A percentile compares a stretch with the other conserved stretches of the same genome.
phyloP scores from a whole-genome alignment of 2,113 vertebrate species.

The Oryzias javanicus region DNA sequence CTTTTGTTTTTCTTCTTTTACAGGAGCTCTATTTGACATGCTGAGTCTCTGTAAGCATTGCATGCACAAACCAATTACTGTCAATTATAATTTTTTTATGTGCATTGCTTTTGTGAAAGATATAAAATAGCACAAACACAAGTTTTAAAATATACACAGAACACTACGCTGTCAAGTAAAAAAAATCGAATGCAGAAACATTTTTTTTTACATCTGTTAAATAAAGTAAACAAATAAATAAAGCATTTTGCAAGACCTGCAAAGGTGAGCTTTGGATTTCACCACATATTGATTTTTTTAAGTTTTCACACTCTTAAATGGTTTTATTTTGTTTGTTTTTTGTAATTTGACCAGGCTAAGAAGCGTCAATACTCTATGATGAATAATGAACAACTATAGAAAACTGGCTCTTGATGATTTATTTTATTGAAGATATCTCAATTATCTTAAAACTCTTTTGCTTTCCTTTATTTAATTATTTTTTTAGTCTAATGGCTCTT shows the following conservation, averaged over 20 bases:
- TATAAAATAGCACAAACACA: not conserved
- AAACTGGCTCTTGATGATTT: constrained; percentile 52
- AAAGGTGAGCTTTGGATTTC: constrained; percentile 62
- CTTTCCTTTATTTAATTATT: not conserved
- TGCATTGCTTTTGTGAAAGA: constrained; percentile 28
- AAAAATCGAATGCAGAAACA: constrained; percentile 6
- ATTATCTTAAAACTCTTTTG: constrained; percentile 23
- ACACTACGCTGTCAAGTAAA: constrained; percentile 1
- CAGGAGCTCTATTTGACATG: constrained; percentile 48
- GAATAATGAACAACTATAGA: constrained; percentile 46
- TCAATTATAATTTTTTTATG: constrained; percentile 48
- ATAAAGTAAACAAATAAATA: not conserved
- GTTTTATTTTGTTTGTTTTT: constrained; percentile 19
- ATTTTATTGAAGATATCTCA: constrained; percentile 38
- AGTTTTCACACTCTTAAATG: constrained; percentile 48
- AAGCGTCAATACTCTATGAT: constrained; percentile 37
- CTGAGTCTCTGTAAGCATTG: constrained; percentile 19
- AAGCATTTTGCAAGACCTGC: constrained; percentile 65
- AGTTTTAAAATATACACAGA: constrained; percentile 11
- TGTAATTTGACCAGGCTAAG: constrained; percentile 63
- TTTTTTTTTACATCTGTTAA: constrained; percentile 45
- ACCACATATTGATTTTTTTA: constrained; percentile 69
- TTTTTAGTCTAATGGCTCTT: not conserved
- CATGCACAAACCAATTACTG: constrained; percentile 45
- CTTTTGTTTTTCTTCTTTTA: constrained; percentile 35